These are phyloP conservation scores for Agelaius tricolor DNA, from an alignment of 2,113 vertebrate genomes.

Conservation along the genomic window DNA sequence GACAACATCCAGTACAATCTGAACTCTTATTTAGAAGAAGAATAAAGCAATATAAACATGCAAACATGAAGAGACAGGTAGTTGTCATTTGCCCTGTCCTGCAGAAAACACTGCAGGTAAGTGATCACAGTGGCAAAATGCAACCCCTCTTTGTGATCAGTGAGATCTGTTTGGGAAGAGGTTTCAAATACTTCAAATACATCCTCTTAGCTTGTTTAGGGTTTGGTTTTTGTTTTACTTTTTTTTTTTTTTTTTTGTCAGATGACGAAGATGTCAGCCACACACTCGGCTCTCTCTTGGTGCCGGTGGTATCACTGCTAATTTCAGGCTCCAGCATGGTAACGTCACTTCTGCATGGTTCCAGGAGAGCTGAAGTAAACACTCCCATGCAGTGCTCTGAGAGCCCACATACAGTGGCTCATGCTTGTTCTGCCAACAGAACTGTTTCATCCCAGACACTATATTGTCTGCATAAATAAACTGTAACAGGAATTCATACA, in stretches of 20 bases:
- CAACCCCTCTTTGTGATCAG: not conserved
- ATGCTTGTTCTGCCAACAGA: constrained; percentile 62
- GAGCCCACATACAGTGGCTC: constrained; percentile 68
- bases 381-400: constrained; percentile 66
- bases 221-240: not conserved
- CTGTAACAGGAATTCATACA: constrained; percentile 62
- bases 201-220: not conserved
- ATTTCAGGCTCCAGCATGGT: constrained; percentile 54
- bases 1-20: not conserved
- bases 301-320: constrained; percentile 37
- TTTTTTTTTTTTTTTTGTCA: not conserved
- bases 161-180: not conserved
- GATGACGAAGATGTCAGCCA: constrained; percentile 35
- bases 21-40: not conserved
- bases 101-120: not conserved
- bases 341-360: constrained; percentile 61
- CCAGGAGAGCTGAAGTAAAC: constrained; percentile 67
- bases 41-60: not conserved
- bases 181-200: not conserved
- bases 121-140: not conserved
- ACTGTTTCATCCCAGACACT: constrained; percentile 68
- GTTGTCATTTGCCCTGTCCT: not conserved
- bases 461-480: constrained; percentile 73
- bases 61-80: not conserved
- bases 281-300: not conserved